Base-by-base conservation (phyloP, 2,888 invertebrate genomes). In the Hypena proboscidalis region DNA sequence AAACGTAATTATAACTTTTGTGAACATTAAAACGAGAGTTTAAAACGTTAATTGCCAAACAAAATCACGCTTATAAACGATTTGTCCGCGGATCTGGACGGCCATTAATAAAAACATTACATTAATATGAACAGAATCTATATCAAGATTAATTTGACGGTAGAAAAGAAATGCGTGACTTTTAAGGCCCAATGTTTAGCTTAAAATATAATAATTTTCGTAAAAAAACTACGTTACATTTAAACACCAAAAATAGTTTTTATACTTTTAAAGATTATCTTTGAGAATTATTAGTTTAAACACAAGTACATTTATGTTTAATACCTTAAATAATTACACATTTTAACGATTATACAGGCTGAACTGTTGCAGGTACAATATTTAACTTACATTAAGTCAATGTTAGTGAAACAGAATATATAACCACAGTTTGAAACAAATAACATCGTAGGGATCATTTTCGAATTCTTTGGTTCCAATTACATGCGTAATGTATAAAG, bases 351-450 rank as follows among this genome's bases (percentile, higher is more conserved):
- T 56, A 47, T 19, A 70, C 59, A 66, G 64, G 56, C 62, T n/a
- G n/a, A n/a, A n/a, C n/a, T 73, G 70, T 67, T 54, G 73, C 81
- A 80, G 79, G 81, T 81, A 80, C 81, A 73, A 70, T 66, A 69
- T 54, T 70, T 67, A 56, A 56, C 63, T 66, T 74, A 66, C 33
- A 25, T 15, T 56, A 53, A 62, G 47, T 52, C 46, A 41, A 53
- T 23, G 38, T 61, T 66, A 58, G 40, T 55, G 40, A 51, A 62
- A 59, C 32, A 36, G 49, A n/a, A n/a, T n/a, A n/a, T 48, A 46
- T 38, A 40, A 38, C 37, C 30, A 61, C 19, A 58, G 29, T 35
- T 46, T 42, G 55, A 40, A 46, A 35, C 40, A 55, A 57, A 50
- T 22, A 41, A 32, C 14, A 64, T 64, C 60, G 62, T 65, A 62